These are phyloP conservation scores for Myopa tessellatipennis DNA, from an alignment of 2,888 invertebrate genomes.

Conservation along the genomic window DNA sequence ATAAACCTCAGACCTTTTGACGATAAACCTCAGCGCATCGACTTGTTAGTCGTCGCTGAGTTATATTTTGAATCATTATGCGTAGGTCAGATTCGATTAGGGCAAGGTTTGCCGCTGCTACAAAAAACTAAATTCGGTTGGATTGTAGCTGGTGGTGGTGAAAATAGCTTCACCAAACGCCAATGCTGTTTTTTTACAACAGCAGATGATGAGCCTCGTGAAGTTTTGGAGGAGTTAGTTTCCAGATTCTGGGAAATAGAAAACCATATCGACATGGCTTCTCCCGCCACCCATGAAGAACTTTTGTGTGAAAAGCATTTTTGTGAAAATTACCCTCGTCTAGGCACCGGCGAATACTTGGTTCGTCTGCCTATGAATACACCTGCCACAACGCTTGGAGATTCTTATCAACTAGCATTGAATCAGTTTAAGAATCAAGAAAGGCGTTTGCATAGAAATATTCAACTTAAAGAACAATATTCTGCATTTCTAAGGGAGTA, in stretches of 20 bases:
- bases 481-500: too few species aligned
- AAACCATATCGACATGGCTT: background rate
- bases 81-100: slow-evolving; percentile 46
- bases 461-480: background rate
- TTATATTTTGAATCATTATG: slow-evolving; percentile 48
- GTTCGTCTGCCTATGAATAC: slow-evolving; percentile 40
- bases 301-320: slow-evolving; percentile 43
- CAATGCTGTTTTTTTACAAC: background rate
- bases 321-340: slow-evolving; percentile 30
- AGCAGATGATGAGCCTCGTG: background rate
- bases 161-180: background rate
- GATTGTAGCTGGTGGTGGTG: slow-evolving; percentile 27
- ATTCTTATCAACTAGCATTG: slow-evolving; percentile 12
- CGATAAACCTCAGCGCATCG: slow-evolving; percentile 43
- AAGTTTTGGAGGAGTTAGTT: slow-evolving; percentile 19
- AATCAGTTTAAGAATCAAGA: slow-evolving; percentile 24
- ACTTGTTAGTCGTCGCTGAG: slow-evolving; percentile 45
- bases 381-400: slow-evolving; percentile 23
- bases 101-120: slow-evolving; percentile 34
- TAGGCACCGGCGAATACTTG: slow-evolving; percentile 39
- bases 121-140: slow-evolving; percentile 39
- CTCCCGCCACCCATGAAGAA: slow-evolving; percentile 33
- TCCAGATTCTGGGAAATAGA: slow-evolving; percentile 37
- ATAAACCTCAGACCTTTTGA: too few species aligned
- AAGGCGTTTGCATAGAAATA: background rate